A percentile compares a stretch with the other conserved stretches of the same genome.
phyloP scores from a whole-genome alignment of 1,140 invertebrate genomes.

The Araneus ventricosus region DNA sequence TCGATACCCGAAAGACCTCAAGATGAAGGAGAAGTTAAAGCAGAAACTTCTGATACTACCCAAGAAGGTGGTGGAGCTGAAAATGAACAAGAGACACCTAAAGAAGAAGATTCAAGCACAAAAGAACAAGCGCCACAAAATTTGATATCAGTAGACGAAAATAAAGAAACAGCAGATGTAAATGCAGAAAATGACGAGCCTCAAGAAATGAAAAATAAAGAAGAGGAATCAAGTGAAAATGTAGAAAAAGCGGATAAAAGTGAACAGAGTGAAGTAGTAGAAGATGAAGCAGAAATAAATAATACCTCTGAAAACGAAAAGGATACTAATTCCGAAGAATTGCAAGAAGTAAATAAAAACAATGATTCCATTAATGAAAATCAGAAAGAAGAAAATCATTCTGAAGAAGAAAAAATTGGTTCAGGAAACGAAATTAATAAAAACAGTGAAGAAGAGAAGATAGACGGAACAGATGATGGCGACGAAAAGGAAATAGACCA shows the following conservation, averaged over 20 bases:
- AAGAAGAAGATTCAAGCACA: neutral
- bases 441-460: too few relatives aligned
- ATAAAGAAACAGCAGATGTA: neutral
- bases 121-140: neutral
- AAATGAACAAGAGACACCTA: neutral
- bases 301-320: neutral
- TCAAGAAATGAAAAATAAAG: neutral
- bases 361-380: too few relatives aligned
- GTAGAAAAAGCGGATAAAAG: neutral
- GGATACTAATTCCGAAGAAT: neutral
- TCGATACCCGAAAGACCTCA: neutral
- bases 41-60: neutral
- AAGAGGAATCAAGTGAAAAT: neutral
- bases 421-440: too few relatives aligned
- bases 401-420: too few relatives aligned
- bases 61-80: too few relatives aligned
- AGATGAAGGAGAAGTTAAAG: neutral
- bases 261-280: neutral
- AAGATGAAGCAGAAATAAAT: neutral
- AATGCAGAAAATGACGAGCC: neutral
- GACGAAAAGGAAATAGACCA: neutral
- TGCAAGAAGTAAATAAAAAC: neutral
- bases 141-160: neutral
- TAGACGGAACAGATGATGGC: neutral
- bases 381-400: too few relatives aligned